Evolutionary conservation across 2,113 vertebrate species (phyloP).

Genomic region (Tauraco erythrolophus): DNA sequence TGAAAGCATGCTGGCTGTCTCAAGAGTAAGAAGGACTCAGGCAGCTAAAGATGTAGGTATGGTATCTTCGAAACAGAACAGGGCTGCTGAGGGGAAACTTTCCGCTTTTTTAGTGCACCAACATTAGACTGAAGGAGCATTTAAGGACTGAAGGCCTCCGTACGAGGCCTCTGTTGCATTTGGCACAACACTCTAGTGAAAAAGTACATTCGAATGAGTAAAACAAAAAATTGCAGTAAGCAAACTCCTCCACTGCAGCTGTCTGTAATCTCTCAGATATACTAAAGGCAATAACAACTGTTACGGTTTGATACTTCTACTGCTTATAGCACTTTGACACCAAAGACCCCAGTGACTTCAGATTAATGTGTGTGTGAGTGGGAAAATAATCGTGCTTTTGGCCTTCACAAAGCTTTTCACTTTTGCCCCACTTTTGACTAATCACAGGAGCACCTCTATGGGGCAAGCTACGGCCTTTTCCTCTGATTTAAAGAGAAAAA

Average conservation of each 20-base stretch:
- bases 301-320: neutral
- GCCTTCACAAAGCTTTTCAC: neutral
- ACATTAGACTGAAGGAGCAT: neutral
- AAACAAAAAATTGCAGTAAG: neutral
- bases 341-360: neutral
- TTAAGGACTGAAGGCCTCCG: neutral
- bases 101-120: neutral
- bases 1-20: neutral
- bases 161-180: neutral
- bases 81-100: neutral
- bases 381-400: neutral
- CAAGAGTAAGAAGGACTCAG: neutral
- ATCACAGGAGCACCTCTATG: rapidly evolving
- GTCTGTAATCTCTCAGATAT: neutral
- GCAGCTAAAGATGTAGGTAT: neutral
- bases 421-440: neutral
- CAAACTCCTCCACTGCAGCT: neutral
- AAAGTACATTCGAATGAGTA: neutral
- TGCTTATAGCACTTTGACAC: neutral
- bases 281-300: neutral
- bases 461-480: neutral
- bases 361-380: neutral
- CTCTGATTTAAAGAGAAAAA: neutral
- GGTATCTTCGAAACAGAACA: neutral
- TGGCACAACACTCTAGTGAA: neutral